Conservation (phyloP, 2,888 invertebrate genomes). For the Conchocele bisecta region DNA sequence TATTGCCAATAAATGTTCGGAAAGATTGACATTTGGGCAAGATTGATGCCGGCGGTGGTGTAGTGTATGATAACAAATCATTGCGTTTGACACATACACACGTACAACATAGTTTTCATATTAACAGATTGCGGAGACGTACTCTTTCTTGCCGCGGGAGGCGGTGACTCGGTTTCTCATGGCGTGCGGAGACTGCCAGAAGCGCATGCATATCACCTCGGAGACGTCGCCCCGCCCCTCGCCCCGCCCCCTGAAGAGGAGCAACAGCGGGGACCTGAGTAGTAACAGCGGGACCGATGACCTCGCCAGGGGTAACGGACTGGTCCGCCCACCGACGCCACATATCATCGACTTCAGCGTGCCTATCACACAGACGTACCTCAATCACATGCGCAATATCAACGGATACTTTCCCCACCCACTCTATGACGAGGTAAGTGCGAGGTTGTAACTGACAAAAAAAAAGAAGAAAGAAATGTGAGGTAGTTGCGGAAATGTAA, state of each 20-base stretch:
- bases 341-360: constrained; percentile 90
- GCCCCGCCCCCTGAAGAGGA: too few species aligned
- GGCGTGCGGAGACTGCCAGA: constrained; percentile 96
- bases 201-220: constrained; percentile 85
- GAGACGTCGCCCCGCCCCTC: constrained; percentile 68
- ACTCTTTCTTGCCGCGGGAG: constrained; percentile 97
- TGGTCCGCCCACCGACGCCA: constrained; percentile 70
- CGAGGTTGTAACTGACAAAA: too few species aligned
- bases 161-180: constrained; percentile 97
- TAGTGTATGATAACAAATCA: too few species aligned
- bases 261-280: constrained; percentile 50
- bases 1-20: too few species aligned
- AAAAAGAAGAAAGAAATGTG: too few species aligned
- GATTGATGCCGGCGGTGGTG: too few species aligned
- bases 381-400: constrained; percentile 84
- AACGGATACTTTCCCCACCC: constrained; percentile 61
- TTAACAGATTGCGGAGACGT: constrained; percentile 96
- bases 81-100: too few species aligned
- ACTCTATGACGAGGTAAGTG: constrained; percentile 65
- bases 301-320: constrained; percentile 16
- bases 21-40: too few species aligned
- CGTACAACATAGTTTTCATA: too few species aligned
- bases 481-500: too few species aligned
- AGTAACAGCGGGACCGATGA: constrained; percentile 53
- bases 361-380: constrained; percentile 94